These are phyloP conservation scores for Butorides virescens DNA, from an alignment of 2,113 vertebrate genomes.

Conservation along the genomic window DNA sequence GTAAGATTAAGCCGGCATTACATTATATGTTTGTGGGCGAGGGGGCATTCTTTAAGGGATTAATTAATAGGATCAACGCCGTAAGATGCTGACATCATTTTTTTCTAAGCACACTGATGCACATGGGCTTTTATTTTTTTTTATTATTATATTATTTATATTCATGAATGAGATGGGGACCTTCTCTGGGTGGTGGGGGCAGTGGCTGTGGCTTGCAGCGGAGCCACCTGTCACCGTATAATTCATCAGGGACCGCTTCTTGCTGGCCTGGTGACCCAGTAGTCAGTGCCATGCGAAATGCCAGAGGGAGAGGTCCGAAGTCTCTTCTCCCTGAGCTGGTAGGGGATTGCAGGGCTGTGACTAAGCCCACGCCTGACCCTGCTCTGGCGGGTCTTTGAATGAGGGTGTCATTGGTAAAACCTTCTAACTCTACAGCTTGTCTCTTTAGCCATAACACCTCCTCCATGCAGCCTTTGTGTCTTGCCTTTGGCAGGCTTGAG, in stretches of 20 bases:
- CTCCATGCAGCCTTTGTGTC: background rate
- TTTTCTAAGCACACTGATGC: background rate
- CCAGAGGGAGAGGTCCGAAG: background rate
- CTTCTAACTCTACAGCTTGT: background rate
- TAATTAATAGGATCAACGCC: conserved; percentile 40
- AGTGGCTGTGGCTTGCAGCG: background rate
- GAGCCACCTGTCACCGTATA: background rate
- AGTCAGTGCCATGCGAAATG: background rate
- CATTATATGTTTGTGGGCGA: conserved; percentile 28
- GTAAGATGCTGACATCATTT: conserved; percentile 21
- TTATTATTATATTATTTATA: background rate
- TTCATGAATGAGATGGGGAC: conserved; percentile 11
- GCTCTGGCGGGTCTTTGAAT: background rate
- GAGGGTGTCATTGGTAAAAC: background rate
- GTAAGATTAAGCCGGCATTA: conserved; percentile 46
- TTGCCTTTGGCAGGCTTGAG: background rate
- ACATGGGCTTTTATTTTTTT: fast-evolving
- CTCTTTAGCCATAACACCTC: background rate
- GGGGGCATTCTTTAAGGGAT: conserved; percentile 30
- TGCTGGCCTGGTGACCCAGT: background rate
- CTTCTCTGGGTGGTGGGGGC: background rate
- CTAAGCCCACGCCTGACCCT: background rate
- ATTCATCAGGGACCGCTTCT: background rate
- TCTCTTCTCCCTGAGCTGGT: background rate
- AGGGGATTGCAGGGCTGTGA: background rate